phyloP scores from a whole-genome alignment of 2,888 invertebrate species.

The Patella pellucida region DNA sequence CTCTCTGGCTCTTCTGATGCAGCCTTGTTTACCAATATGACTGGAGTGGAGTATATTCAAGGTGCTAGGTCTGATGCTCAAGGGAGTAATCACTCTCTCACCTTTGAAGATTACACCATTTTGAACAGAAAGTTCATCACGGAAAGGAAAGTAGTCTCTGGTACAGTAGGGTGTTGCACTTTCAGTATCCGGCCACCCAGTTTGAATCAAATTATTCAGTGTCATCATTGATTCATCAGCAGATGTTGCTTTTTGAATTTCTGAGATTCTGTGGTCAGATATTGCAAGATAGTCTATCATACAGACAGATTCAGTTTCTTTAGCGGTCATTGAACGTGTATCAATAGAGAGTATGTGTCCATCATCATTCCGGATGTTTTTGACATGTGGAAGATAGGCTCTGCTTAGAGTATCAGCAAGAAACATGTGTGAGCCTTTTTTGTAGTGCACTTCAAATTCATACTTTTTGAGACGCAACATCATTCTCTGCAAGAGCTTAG shows the following conservation, averaged over 20 bases:
- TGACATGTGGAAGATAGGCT: conserved; percentile 14
- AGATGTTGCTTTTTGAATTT: neutral
- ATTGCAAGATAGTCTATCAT: neutral
- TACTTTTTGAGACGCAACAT: conserved; percentile 31
- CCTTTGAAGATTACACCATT: neutral
- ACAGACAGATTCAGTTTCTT: neutral
- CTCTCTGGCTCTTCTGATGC: neutral
- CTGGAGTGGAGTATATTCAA: neutral
- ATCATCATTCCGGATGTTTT: conserved; percentile 13
- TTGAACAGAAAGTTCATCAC: neutral
- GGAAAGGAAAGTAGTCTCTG: neutral
- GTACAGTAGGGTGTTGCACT: neutral
- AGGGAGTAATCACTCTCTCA: neutral
- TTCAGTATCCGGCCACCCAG: neutral
- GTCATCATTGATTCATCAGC: neutral
- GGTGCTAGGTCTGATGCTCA: neutral
- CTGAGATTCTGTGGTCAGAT: neutral
- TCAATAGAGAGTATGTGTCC: conserved; percentile 19
- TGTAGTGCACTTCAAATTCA: conserved; percentile 24
- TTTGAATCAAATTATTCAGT: neutral
- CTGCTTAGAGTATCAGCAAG: conserved; percentile 27
- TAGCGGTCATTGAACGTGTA: neutral
- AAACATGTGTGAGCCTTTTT: conserved; percentile 30
- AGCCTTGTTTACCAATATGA: neutral
- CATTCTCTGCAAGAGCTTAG: conserved; percentile 24